phyloP scores from a whole-genome alignment of 2,113 vertebrate genomes.

The Colius striatus region DNA sequence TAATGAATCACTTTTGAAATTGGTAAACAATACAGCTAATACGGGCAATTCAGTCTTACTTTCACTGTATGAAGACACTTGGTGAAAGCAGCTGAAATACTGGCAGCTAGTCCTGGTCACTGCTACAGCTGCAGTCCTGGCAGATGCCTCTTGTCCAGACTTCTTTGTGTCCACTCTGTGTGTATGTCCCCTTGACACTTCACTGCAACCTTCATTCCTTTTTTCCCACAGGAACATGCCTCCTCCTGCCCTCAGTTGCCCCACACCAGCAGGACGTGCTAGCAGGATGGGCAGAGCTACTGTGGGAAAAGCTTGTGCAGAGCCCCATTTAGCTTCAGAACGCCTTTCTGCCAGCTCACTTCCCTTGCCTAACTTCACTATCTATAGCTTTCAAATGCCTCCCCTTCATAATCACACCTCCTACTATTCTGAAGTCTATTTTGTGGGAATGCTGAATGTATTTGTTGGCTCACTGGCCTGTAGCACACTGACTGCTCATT shows the following conservation, averaged over 20 bases:
- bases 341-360: neutral
- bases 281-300: neutral
- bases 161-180: neutral
- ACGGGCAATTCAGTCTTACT: neutral
- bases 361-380: slow-evolving; percentile 31
- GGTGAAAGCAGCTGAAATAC: neutral
- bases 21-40: slow-evolving; percentile 30
- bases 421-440: slow-evolving; percentile 55
- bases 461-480: slow-evolving; percentile 65
- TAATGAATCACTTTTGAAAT: slow-evolving; percentile 17
- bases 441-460: slow-evolving; percentile 45
- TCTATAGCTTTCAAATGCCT: slow-evolving; percentile 42
- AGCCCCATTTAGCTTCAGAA: neutral
- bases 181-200: neutral
- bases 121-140: neutral
- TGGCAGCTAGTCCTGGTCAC: neutral
- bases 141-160: neutral
- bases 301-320: neutral
- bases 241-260: neutral
- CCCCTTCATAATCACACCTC: slow-evolving; percentile 49
- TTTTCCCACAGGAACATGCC: neutral
- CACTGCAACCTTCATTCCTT: neutral
- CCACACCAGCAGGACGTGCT: fast-evolving
- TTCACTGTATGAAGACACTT: fast-evolving
- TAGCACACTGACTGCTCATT: slow-evolving; percentile 63